These are phyloP conservation scores for Capreolus pygargus DNA, from an alignment of 2,113 vertebrate species.

Conservation along the genomic window DNA sequence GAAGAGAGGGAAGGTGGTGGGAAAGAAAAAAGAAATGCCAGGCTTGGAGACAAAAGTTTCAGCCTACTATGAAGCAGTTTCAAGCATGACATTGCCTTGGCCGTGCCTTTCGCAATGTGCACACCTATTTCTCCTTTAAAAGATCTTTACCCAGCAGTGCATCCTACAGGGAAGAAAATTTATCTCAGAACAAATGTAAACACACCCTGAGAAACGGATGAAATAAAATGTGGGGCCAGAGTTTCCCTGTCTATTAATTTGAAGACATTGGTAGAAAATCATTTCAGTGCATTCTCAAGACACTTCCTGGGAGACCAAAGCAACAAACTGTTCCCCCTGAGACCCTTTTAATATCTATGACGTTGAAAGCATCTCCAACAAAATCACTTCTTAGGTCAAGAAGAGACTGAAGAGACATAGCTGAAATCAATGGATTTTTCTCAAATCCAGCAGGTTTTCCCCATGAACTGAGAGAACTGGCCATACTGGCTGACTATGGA, in stretches of 20 bases:
- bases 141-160: not conserved
- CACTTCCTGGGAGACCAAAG: not conserved
- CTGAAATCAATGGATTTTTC: slow-evolving; percentile 17
- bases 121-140: not conserved
- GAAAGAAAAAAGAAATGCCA: not conserved
- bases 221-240: not conserved
- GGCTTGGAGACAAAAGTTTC: not conserved
- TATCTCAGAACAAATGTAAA: not conserved
- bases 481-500: not conserved
- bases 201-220: not conserved
- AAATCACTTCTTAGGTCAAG: slow-evolving; percentile 13
- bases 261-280: not conserved
- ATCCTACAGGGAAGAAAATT: not conserved
- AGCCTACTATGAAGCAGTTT: not conserved
- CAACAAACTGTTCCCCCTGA: not conserved
- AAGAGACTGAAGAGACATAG: not conserved
- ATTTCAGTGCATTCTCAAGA: not conserved
- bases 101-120: not conserved
- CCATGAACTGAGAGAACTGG: not conserved
- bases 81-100: not conserved
- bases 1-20: not conserved
- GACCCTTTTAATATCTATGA: not conserved
- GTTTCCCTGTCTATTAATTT: not conserved
- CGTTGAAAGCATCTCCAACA: not conserved
- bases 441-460: not conserved